Percentiles rank a stretch among this genome's conserved stretches.
Evolutionary conservation across 2,113 vertebrate species (phyloP).

Genomic region (Colaptes auratus): DNA sequence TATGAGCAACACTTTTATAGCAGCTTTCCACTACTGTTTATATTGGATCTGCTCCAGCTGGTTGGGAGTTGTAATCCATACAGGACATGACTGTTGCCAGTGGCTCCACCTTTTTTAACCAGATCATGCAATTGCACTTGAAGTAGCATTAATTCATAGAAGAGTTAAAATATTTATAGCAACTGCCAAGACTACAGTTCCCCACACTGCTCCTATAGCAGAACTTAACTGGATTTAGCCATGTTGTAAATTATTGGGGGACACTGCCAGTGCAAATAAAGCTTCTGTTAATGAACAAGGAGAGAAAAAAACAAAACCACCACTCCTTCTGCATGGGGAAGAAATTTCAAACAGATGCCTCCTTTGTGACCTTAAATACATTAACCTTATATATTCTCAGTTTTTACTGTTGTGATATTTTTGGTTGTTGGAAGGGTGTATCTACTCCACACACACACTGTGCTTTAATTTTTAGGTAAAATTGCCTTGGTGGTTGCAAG

Average conservation of each 20-base stretch:
- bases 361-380: not conserved
- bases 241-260: not conserved
- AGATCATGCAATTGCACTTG: not conserved
- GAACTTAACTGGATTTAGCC: not conserved
- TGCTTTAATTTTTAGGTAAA: not conserved
- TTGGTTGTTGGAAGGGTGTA: not conserved
- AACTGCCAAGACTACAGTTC: not conserved
- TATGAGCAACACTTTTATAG: not conserved
- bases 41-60: constrained; percentile 14
- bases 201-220: not conserved
- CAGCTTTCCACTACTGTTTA: constrained; percentile 6
- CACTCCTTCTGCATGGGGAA: not conserved
- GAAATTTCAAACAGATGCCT: not conserved
- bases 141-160: not conserved
- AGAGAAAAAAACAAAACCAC: not conserved
- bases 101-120: constrained; percentile 31
- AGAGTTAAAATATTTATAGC: not conserved
- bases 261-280: not conserved
- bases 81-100: not conserved
- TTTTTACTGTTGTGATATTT: not conserved
- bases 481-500: not conserved
- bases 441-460: not conserved
- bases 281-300: not conserved
- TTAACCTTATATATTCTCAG: not conserved
- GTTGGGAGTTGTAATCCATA: not conserved